Evolutionary conservation across 2,888 invertebrate species (phyloP).

Genomic region (Eupithecia abbreviata): DNA sequence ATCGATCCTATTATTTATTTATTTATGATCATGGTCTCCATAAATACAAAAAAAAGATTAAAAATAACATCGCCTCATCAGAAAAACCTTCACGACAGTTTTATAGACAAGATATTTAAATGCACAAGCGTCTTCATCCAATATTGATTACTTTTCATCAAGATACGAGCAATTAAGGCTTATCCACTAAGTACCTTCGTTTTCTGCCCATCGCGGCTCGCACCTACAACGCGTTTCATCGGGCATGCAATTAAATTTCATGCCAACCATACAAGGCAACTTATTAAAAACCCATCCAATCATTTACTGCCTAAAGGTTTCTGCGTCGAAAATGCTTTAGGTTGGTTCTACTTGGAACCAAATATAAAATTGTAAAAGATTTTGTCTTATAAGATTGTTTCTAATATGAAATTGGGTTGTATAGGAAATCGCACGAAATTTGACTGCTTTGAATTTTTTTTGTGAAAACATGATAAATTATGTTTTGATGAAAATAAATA

Average conservation of each 20-base stretch:
- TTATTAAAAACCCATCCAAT: slow-evolving; percentile 66
- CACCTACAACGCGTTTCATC: slow-evolving; percentile 44
- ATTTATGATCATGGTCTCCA: too few relatives aligned
- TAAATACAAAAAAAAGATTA: neutral
- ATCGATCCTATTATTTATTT: too few relatives aligned
- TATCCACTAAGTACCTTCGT: slow-evolving; percentile 34
- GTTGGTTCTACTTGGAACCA: slow-evolving; percentile 50
- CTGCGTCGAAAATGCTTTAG: slow-evolving; percentile 41
- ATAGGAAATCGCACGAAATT: neutral
- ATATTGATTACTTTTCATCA: slow-evolving; percentile 39
- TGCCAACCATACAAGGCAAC: slow-evolving; percentile 53
- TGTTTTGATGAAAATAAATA: neutral
- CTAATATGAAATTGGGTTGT: neutral
- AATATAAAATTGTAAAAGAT: slow-evolving; percentile 26
- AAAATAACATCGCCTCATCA: neutral
- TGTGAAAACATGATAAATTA: neutral
- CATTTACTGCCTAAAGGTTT: slow-evolving; percentile 57
- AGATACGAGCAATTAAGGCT: slow-evolving; percentile 48
- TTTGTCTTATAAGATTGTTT: slow-evolving; percentile 8
- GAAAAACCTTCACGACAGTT: neutral
- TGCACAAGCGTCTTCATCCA: slow-evolving; percentile 11
- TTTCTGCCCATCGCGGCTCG: slow-evolving; percentile 41
- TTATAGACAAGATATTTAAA: neutral
- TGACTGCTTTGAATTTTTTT: neutral
- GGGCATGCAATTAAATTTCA: slow-evolving; percentile 59